These are phyloP conservation scores for Chrysoperla carnea DNA, from an alignment of 1,140 invertebrate species.

Conservation along the genomic window DNA sequence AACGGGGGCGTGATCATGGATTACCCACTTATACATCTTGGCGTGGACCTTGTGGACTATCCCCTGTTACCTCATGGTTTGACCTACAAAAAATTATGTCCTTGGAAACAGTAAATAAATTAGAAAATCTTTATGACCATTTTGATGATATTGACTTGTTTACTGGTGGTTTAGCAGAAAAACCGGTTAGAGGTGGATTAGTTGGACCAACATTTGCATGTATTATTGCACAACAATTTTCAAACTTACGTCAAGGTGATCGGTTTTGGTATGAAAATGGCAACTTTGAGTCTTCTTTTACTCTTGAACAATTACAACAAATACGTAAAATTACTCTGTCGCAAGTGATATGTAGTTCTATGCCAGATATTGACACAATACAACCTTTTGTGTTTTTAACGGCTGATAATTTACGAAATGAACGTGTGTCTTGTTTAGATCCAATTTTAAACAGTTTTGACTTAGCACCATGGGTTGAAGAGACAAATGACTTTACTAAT, in stretches of 20 bases:
- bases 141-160: constrained; percentile 86
- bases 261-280: constrained; percentile 86
- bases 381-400: constrained; percentile 61
- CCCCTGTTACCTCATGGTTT: constrained; percentile 48
- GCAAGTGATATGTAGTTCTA: constrained; percentile 70
- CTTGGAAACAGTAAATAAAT: constrained; percentile 37
- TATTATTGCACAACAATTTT: constrained; percentile 87
- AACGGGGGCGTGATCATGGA: constrained; percentile 79
- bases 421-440: constrained; percentile 46
- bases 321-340: constrained; percentile 64
- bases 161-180: constrained; percentile 71
- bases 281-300: constrained; percentile 53
- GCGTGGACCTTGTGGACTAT: constrained; percentile 62
- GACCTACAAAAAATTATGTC: constrained; percentile 56
- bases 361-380: constrained; percentile 49
- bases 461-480: constrained; percentile 35
- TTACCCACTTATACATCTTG: constrained; percentile 66
- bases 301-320: constrained; percentile 66
- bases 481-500: no score
- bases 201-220: constrained; percentile 93
- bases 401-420: constrained; percentile 38
- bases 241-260: constrained; percentile 72
- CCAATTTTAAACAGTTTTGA: constrained; percentile 53
- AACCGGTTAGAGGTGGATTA: constrained; percentile 58
- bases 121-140: constrained; percentile 43